A percentile compares a stretch with the other conserved stretches of the same genome.
phyloP scores from a whole-genome alignment of 2,888 invertebrate species.

The Diadegma fenestrale region DNA sequence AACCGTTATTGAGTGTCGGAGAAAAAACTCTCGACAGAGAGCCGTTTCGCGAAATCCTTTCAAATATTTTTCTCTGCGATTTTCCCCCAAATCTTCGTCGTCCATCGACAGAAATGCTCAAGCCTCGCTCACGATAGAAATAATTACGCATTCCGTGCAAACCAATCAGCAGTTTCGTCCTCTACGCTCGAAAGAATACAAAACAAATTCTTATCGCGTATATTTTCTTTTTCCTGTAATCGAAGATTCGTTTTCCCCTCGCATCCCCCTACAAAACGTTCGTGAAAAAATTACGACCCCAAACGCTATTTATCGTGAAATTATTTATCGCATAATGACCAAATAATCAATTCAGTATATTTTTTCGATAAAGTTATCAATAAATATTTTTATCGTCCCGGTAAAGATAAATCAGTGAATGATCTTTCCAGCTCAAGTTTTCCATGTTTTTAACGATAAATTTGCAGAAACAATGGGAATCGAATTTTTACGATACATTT shows the following conservation, averaged over 20 bases:
- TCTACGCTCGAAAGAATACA: background rate
- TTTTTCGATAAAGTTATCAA: too few species aligned
- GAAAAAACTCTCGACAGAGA: background rate
- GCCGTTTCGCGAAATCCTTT: background rate
- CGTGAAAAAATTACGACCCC: background rate
- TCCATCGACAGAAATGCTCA: background rate
- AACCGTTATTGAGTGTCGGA: constrained; percentile 2
- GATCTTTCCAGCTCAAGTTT: too few species aligned
- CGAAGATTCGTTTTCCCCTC: background rate
- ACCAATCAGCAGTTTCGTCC: background rate
- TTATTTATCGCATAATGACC: too few species aligned
- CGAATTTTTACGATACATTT: background rate
- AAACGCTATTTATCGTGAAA: too few species aligned
- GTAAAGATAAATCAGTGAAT: too few species aligned
- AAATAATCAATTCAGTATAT: too few species aligned
- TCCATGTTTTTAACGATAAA: background rate
- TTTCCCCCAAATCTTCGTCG: background rate
- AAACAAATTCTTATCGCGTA: background rate
- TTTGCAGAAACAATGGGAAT: background rate
- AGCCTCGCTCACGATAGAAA: background rate
- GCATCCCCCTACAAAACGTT: background rate
- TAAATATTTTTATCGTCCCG: too few species aligned
- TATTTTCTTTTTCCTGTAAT: background rate
- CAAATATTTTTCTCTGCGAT: background rate
- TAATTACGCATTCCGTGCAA: background rate